Conservation (phyloP, 2,113 vertebrate species). For the Apistogramma diplotaenia region DNA sequence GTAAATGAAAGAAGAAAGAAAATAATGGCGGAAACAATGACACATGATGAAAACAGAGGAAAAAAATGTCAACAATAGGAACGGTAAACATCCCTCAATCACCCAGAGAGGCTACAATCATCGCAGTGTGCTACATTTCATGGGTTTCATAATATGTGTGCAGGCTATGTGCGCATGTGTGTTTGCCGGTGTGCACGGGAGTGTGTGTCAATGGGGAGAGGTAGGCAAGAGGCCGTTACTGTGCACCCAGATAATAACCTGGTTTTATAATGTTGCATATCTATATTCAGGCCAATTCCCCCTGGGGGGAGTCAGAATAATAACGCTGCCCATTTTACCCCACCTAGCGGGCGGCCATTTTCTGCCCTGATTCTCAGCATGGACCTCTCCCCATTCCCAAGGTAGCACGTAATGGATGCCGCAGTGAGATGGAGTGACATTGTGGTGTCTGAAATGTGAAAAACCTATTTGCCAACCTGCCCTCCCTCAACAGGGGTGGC, state of each 20-base stretch:
- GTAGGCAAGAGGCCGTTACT: conserved; percentile 72
- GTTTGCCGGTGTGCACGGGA: conserved; percentile 40
- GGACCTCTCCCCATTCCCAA: conserved; percentile 76
- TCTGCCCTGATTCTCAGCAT: conserved; percentile 75
- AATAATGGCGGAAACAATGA: conserved; percentile 46
- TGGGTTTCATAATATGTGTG: conserved; percentile 45
- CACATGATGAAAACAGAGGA: conserved; percentile 31
- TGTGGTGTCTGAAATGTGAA: conserved; percentile 74
- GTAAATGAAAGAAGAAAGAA: conserved; percentile 39
- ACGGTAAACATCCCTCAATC: conserved; percentile 51
- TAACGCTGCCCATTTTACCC: conserved; percentile 76
- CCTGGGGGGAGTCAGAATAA: conserved; percentile 73
- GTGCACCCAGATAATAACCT: conserved; percentile 78
- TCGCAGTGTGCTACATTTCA: conserved; percentile 40
- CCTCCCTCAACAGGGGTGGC: conserved; percentile 59
- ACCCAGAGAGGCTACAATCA: conserved; percentile 49
- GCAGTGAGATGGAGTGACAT: conserved; percentile 77
- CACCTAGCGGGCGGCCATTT: conserved; percentile 72
- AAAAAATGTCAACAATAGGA: conserved; percentile 3
- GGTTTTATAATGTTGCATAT: conserved; percentile 80
- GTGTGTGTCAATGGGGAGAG: conserved; percentile 56
- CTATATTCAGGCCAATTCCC: conserved; percentile 80
- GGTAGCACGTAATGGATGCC: conserved; percentile 76
- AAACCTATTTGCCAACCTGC: conserved; percentile 72
- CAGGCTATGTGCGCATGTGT: conserved; percentile 13